Evolutionary conservation across 2,797 vertebrate genomes (phyloP).

Genomic region (Rhinella marina): DNA sequence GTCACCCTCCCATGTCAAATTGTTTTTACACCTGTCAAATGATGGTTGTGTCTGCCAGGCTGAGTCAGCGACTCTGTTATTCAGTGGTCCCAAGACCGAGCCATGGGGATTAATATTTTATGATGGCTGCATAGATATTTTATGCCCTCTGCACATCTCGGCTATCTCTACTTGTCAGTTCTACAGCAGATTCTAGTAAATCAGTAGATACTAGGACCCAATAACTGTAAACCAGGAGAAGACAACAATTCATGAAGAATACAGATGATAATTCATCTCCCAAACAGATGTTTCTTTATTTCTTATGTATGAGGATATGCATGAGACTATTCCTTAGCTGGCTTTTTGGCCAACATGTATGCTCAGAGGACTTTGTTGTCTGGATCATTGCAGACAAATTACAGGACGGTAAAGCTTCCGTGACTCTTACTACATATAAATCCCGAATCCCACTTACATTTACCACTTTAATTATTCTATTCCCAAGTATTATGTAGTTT

Average conservation of each 20-base stretch:
- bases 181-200: constrained; percentile 52
- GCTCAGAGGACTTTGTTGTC: neutral
- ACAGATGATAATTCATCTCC: constrained; percentile 56
- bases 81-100: constrained; percentile 42
- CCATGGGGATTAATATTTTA: constrained; percentile 56
- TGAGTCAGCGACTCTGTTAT: constrained; percentile 54
- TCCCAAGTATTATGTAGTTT: neutral
- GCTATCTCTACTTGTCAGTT: constrained; percentile 50
- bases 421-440: neutral
- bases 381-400: constrained; percentile 4
- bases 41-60: constrained; percentile 52
- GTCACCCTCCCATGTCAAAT: constrained; percentile 51
- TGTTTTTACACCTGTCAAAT: constrained; percentile 58
- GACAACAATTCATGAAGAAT: constrained; percentile 48
- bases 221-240: constrained; percentile 39
- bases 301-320: constrained; percentile 53
- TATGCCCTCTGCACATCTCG: constrained; percentile 50
- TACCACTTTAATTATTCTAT: neutral
- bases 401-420: neutral
- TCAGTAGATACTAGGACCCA: constrained; percentile 36
- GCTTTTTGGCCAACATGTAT: constrained; percentile 30
- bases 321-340: constrained; percentile 30
- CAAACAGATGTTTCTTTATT: constrained; percentile 56
- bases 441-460: neutral
- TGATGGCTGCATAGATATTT: constrained; percentile 58